These are phyloP conservation scores for Pipistrellus kuhlii DNA, from an alignment of 2,797 vertebrate genomes.

Conservation along the genomic window DNA sequence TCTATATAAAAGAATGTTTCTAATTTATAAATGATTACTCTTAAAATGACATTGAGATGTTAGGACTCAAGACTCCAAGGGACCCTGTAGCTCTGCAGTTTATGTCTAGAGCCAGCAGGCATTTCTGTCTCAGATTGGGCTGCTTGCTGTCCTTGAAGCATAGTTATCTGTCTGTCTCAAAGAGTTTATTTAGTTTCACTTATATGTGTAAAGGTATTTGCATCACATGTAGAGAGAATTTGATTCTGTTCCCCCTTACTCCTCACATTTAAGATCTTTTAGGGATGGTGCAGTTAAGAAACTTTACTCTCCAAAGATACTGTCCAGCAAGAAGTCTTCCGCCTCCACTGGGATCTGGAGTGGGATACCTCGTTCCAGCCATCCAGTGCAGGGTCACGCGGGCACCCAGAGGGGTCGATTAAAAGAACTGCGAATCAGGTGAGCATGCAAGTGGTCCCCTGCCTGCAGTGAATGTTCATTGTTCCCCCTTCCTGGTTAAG, in stretches of 20 bases:
- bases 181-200: constrained; percentile 23
- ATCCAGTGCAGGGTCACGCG: constrained; percentile 78
- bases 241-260: constrained; percentile 45
- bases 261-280: constrained; percentile 73
- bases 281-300: constrained; percentile 65
- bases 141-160: background rate
- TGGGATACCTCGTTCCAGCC: background rate
- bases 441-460: background rate
- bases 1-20: background rate
- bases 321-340: background rate
- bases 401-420: constrained; percentile 90
- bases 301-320: background rate
- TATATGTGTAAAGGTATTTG: constrained; percentile 3
- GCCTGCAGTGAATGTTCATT: background rate
- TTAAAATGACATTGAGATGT: background rate
- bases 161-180: background rate
- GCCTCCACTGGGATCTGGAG: background rate
- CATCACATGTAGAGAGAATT: background rate
- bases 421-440: constrained; percentile 92
- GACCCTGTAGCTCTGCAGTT: background rate
- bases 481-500: constrained; percentile 1
- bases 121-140: background rate
- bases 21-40: background rate
- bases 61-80: background rate
- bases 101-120: background rate